These are phyloP conservation scores for Drosophila maculinotata DNA, from an alignment of 2,888 invertebrate species.

Conservation along the genomic window DNA sequence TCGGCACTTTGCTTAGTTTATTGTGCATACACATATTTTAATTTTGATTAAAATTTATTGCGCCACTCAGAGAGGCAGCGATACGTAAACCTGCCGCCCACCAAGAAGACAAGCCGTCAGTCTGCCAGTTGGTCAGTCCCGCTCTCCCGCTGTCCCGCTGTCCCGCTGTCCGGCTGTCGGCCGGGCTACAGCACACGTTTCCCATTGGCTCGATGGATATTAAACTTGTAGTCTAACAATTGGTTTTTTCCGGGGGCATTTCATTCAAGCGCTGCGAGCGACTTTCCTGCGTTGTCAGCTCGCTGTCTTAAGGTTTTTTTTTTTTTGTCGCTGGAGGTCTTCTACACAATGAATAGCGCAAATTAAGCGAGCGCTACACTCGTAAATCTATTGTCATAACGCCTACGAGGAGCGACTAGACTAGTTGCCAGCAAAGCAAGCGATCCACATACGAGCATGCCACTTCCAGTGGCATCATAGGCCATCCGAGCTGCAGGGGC, in stretches of 20 bases:
- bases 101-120: constrained; percentile 29
- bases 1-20: constrained; percentile 66
- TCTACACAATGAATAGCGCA: constrained; percentile 71
- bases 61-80: constrained; percentile 64
- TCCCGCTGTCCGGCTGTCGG: constrained; percentile 18
- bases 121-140: constrained; percentile 2
- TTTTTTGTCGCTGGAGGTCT: constrained; percentile 53
- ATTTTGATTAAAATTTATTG: constrained; percentile 82
- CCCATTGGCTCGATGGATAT: constrained; percentile 66
- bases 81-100: constrained; percentile 54
- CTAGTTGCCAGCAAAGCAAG: constrained; percentile 26
- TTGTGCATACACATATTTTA: constrained; percentile 70
- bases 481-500: constrained; percentile 39
- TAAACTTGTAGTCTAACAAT: constrained; percentile 84
- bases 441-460: constrained; percentile 30
- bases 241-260: constrained; percentile 85
- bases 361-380: constrained; percentile 70
- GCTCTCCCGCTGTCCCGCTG: too few species aligned
- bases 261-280: constrained; percentile 65
- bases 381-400: constrained; percentile 80
- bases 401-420: constrained; percentile 65
- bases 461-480: constrained; percentile 48
- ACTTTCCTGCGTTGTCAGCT: constrained; percentile 57
- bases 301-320: constrained; percentile 71
- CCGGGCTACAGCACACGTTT: constrained; percentile 39